Evolutionary conservation across 2,888 invertebrate species (phyloP), one percentile per base, ranked within the genome.

Genomic region (Gisinianus flammeolus): DNA sequence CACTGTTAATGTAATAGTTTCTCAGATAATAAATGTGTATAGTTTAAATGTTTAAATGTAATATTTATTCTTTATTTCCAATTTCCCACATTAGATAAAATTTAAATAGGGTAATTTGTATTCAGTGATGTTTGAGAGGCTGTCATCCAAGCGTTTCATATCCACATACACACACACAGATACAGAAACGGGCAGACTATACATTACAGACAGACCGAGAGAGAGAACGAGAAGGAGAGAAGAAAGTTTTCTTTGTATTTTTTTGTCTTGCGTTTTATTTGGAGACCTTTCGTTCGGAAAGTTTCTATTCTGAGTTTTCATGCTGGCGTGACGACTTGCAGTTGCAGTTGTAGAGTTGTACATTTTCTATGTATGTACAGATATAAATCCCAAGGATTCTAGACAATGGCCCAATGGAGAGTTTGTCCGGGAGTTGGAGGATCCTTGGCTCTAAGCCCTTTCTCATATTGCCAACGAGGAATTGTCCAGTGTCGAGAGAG

Each of bases 401-500:
- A 64, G 64, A 64, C 64, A 64, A 64, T 56, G 56, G n/a, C 19
- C 56, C n/a, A 19, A 44, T 44, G 19, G 8, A 44, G 16, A 28
- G 56, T 56, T 56, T 56, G 56, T 56, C 56, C 4, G 19, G 56
- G 52, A 12, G 44, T 16, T 19, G 44, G 44, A 44, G 28, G 16
- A 64, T 6, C 64, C 64, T 64, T 64, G 22, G 28, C 64, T 64
- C 56, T 56, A 56, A n/a, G 22, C 68, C 30, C 24, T 30, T 52
- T 28, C 52, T 54, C 70, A 33, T 70, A 26, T 30, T 54, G 12
- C n/a, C n/a, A n/a, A n/a, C n/a, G 24, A 26, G 70, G 54, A 70
- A 70, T 70, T 54, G 54, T 54, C 70, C 70, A 70, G 70, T 70
- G 44, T 44, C 28, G 54, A 54, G n/a, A n/a, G n/a, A n/a, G n/a